A percentile compares a stretch with the other conserved stretches of the same genome.
Conservation (phyloP, 1,140 invertebrate species). For the Ridgeia piscesae region DNA sequence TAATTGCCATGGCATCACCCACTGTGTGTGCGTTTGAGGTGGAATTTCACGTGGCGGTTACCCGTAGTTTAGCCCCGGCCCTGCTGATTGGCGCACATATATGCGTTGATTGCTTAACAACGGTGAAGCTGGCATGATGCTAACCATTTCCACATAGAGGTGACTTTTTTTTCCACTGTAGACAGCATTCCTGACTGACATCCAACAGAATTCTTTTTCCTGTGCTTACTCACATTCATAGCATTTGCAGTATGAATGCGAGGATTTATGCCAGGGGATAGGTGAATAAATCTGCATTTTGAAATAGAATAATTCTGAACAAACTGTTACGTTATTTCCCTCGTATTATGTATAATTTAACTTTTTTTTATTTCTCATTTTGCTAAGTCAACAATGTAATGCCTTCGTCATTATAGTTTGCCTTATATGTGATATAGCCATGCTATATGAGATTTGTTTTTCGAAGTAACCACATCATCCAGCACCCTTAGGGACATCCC, state of each 20-base stretch:
- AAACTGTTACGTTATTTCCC: background rate
- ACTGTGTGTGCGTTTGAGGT: background rate
- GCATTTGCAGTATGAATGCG: background rate
- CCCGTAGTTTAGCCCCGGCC: background rate
- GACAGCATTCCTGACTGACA: background rate
- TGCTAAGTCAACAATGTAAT: background rate
- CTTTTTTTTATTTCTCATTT: background rate
- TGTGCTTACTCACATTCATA: background rate
- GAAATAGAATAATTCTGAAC: background rate
- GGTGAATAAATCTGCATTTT: background rate
- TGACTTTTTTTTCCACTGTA: background rate
- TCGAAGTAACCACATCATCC: too few species aligned
- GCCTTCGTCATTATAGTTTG: background rate
- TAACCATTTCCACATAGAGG: background rate
- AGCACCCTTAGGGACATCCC: too few species aligned
- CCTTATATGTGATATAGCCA: too few species aligned
- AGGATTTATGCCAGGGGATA: background rate
- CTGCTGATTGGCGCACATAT: background rate
- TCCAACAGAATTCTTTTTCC: background rate
- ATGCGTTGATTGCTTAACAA: background rate
- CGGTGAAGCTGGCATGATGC: background rate
- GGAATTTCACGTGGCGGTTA: background rate
- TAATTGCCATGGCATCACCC: too few species aligned
- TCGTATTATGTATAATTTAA: background rate
- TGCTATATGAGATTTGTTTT: too few species aligned